Base-by-base conservation (phyloP, 2,888 invertebrate species). In the Allolobophora icterica region DNA sequence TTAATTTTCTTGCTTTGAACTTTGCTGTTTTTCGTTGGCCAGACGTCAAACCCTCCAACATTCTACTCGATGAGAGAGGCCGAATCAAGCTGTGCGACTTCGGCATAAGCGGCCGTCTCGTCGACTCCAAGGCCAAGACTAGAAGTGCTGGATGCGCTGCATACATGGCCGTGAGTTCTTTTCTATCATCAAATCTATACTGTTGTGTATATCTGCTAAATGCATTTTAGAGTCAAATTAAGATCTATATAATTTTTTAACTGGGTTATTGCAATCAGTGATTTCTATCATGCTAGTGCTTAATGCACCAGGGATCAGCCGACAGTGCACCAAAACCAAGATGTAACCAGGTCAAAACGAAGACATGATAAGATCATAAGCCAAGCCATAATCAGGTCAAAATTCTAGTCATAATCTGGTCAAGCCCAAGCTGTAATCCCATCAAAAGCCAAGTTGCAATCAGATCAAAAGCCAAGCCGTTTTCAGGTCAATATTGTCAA, bases 21-120 rank as follows among this genome's bases (percentile, higher is more conserved):
- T 84, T 21, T 30, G 33, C 71, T 38, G 38, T 34, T 38, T 90
- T 52, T n/a, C 24, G 2, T 90, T 89, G 19, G 30, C 21, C 93
- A 95, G 99, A 99, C 96, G 98, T 99, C 91, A 99, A 99, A 95
- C 99, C 99, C 90, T 99, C 99, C 94, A 99, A 99, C 96, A 99
- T 99, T 94, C 96, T 99, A 93, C 96, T 99, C 93, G 99, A 99
- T 96, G 97, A 98, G 95, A 97, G 97, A 94, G 99, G 99, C 35
- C 97, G 97, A 94, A 98, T 99, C 19, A 99, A 99, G 96, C 96
- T 99, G 71, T 99, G 99, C 96, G 99, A 99, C 96, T 99, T 99
- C 96, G 99, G 99, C 93, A 99, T 99, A 95, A 99, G 99, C 95
- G 99, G 99, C 35, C 97, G 98, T 92, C 96, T 99, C 92, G 99